Evolutionary conservation across 1,140 invertebrate genomes (phyloP), one percentile per base, ranked within the genome.

Genomic region (Drosophila littoralis): DNA sequence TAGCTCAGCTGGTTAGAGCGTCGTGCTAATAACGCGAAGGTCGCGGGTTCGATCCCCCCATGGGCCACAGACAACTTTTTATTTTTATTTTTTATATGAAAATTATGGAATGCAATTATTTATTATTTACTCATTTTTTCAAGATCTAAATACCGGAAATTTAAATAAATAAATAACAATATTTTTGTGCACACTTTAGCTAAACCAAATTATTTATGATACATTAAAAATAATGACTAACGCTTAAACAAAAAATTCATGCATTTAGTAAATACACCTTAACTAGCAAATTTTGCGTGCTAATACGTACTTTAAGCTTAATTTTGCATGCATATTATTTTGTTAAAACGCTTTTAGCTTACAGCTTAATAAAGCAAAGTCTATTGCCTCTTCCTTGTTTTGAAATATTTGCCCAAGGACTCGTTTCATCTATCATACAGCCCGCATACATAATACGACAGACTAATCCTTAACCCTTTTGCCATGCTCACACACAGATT

Each of bases 21-120:
- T 93, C 93, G 93, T 93, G 93, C 93, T 93, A 93, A 93, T 93
- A 93, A 93, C 93, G 93, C 93, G 93, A 94, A 94, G 93, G 93
- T 93, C 93, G 93, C 92, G 93, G 93, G 93, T 94, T 93, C 93
- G 93, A 94, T 94, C 93, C 93, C 93, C 81, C 66, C 79, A 80
- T 88, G 82, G 82, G 82, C 82, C 82, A 82, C 0, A 0, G 6
- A 1, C 4, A 7, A 28, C 1, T 66, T 58, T 77, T 65, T 69
- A 54, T 22, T 61, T 38, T 48, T 5, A 22, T 55, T 54, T 42
- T 15, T 7, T 10, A 7, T 54, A 35, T 22, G 17, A 33, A 28
- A 7, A 45, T 36, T 51, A 38, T 35, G 35, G 36, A 46, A 42
- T 45, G n/a, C 10, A 2, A 28, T 1, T 12, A 42, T 17, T 7